Percentiles rank a stretch among this genome's conserved stretches.
phyloP scores from a whole-genome alignment of 2,888 invertebrate genomes.

The Heliconius ethilla region DNA sequence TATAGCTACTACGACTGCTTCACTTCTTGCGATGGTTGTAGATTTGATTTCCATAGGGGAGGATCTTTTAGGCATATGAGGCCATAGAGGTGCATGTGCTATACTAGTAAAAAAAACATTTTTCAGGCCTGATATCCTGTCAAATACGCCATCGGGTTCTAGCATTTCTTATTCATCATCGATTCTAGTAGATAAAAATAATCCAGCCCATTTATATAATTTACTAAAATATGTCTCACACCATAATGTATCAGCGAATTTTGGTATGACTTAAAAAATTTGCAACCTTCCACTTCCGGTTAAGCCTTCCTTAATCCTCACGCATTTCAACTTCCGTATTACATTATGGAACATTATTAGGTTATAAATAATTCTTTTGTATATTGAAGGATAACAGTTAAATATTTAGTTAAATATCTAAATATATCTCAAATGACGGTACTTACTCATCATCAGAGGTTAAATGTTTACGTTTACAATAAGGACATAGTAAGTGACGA shows the following conservation, averaged over 20 bases:
- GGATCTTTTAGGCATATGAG: too few species aligned
- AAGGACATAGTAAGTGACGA: background rate
- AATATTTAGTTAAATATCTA: conserved; percentile 11
- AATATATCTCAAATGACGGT: background rate
- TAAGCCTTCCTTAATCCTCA: background rate
- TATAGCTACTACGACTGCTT: too few species aligned
- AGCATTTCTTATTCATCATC: too few species aligned
- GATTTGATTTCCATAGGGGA: too few species aligned
- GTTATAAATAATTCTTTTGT: conserved; percentile 26
- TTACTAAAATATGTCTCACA: background rate
- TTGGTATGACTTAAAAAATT: background rate
- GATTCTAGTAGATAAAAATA: too few species aligned
- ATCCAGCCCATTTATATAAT: too few species aligned
- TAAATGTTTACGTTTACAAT: background rate
- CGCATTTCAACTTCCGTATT: background rate
- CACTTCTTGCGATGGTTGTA: too few species aligned
- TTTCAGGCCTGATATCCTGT: too few species aligned
- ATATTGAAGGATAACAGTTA: conserved; percentile 4
- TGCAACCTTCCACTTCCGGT: background rate
- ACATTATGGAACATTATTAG: conserved; percentile 32
- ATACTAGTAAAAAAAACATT: too few species aligned
- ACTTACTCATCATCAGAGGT: background rate
- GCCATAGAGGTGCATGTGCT: too few species aligned
- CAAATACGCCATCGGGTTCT: too few species aligned
- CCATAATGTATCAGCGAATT: background rate